Evolutionary conservation across 1,140 invertebrate species (phyloP).

Genomic region (Dinothrombium tinctorium): DNA sequence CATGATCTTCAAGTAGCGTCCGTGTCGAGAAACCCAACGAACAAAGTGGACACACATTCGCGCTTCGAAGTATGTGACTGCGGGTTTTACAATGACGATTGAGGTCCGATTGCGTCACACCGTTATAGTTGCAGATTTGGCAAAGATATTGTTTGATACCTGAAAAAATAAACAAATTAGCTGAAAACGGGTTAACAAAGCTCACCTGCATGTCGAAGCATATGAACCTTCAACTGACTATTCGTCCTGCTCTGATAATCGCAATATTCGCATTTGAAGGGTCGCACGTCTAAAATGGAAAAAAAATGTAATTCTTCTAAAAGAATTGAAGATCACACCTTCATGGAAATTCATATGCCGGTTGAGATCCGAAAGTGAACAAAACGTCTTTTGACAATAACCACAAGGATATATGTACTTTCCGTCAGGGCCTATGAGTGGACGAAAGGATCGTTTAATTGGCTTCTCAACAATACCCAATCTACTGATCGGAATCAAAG

Average conservation of each 20-base stretch:
- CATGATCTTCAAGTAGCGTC: constrained; percentile 13
- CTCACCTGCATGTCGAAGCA: constrained; percentile 27
- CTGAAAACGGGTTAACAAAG: neutral
- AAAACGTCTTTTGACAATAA: constrained; percentile 25
- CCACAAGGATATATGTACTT: constrained; percentile 23
- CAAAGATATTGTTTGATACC: constrained; percentile 27
- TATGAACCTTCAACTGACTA: constrained; percentile 28
- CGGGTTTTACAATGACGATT: constrained; percentile 28
- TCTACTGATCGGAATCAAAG: constrained; percentile 13
- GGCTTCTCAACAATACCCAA: constrained; percentile 22
- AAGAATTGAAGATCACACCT: constrained; percentile 16
- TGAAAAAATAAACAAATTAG: constrained; percentile 17
- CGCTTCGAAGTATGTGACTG: constrained; percentile 22
- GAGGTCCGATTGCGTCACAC: constrained; percentile 28
- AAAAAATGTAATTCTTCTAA: constrained; percentile 3
- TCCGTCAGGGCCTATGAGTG: constrained; percentile 21
- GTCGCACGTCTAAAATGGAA: constrained; percentile 22
- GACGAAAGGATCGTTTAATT: constrained; percentile 20
- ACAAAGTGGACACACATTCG: constrained; percentile 21
- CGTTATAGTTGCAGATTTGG: constrained; percentile 27
- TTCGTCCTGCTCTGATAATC: constrained; percentile 26
- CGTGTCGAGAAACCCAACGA: constrained; percentile 22
- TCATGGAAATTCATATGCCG: constrained; percentile 28
- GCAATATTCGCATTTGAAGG: constrained; percentile 27
- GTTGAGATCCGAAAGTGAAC: constrained; percentile 25